phyloP scores from a whole-genome alignment of 1,140 invertebrate species.

The Penaeus indicus region DNA sequence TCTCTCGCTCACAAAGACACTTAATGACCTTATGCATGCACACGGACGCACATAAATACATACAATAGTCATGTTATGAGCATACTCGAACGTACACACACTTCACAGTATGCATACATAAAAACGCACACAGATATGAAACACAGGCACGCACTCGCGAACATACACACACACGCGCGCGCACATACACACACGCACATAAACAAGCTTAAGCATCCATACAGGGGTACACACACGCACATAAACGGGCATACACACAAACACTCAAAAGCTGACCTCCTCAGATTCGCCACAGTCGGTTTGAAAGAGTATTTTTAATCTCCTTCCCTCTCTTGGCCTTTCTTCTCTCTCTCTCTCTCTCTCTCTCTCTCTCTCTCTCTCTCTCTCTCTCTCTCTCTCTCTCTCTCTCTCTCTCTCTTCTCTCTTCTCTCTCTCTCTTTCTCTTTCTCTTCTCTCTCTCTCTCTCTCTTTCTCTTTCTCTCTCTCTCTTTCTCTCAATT shows the following conservation, averaged over 20 bases:
- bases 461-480: neutral
- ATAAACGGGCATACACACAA: neutral
- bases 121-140: too few relatives aligned
- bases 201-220: too few relatives aligned
- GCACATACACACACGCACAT: too few relatives aligned
- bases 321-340: neutral
- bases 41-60: too few relatives aligned
- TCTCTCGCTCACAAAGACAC: too few relatives aligned
- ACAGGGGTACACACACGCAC: too few relatives aligned
- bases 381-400: neutral
- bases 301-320: conserved; percentile 4
- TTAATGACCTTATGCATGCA: too few relatives aligned
- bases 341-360: neutral
- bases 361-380: neutral
- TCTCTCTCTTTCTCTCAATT: neutral
- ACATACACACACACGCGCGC: too few relatives aligned
- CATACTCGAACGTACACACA: too few relatives aligned
- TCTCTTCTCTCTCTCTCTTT: conserved; percentile 21
- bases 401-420: neutral
- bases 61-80: too few relatives aligned
- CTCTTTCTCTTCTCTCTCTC: neutral
- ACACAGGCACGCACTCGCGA: too few relatives aligned
- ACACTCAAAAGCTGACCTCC: neutral
- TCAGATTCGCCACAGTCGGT: conserved; percentile 4
- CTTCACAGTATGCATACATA: too few relatives aligned